phyloP scores from a whole-genome alignment of 2,888 invertebrate genomes.

The Agelastica alni region DNA sequence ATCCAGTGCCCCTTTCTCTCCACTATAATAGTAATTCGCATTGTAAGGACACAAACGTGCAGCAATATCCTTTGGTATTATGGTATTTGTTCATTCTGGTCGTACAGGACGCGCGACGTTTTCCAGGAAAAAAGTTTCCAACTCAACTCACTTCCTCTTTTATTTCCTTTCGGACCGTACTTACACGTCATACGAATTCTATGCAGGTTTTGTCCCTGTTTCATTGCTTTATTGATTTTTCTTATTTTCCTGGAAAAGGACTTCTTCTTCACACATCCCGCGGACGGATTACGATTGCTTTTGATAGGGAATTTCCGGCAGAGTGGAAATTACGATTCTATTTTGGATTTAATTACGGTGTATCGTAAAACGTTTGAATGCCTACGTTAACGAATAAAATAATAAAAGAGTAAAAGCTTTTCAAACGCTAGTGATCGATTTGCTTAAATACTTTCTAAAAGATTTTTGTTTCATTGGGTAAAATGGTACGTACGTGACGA shows the following conservation, averaged over 20 bases:
- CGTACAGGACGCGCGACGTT: conserved; percentile 27
- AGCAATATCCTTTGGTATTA: conserved; percentile 26
- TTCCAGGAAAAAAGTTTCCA: conserved; percentile 24
- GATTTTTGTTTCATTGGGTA: too few relatives aligned
- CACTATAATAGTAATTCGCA: conserved; percentile 20
- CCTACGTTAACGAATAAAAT: not conserved
- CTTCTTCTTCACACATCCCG: conserved; percentile 20
- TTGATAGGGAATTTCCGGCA: conserved; percentile 19
- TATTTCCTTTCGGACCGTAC: conserved; percentile 27
- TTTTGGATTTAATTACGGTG: conserved; percentile 18
- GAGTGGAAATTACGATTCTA: conserved; percentile 19
- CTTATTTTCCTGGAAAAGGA: conserved; percentile 22
- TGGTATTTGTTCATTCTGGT: conserved; percentile 30
- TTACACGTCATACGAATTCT: conserved; percentile 26
- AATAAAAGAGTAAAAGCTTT: not conserved
- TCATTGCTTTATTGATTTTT: conserved; percentile 26
- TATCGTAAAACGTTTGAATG: conserved; percentile 6
- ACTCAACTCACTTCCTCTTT: conserved; percentile 26
- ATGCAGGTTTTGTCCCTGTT: conserved; percentile 28
- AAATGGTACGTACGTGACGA: too few relatives aligned
- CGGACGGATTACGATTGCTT: conserved; percentile 16
- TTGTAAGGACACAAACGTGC: conserved; percentile 24
- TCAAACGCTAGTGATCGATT: not conserved
- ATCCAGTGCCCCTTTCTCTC: not conserved
- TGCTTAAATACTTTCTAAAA: too few relatives aligned